phyloP scores from a whole-genome alignment of 2,797 vertebrate genomes.

The Sternarchorhynchus goeldii region DNA sequence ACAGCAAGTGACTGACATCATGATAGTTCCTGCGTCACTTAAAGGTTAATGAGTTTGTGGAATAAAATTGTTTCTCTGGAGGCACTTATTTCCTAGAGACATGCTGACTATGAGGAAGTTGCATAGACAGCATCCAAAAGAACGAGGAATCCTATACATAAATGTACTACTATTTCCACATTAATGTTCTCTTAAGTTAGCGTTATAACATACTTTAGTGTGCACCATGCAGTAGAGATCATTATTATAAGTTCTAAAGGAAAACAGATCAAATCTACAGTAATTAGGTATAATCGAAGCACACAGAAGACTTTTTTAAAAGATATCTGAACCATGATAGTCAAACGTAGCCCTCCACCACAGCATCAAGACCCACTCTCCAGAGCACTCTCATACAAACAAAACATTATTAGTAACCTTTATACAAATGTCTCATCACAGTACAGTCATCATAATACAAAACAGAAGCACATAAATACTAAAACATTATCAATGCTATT shows the following conservation, averaged over 20 bases:
- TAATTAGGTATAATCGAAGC: neutral
- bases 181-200: neutral
- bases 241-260: neutral
- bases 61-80: neutral
- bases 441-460: neutral
- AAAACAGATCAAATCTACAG: constrained; percentile 14
- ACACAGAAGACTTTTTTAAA: neutral
- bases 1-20: neutral
- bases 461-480: neutral
- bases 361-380: constrained; percentile 68
- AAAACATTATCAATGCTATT: neutral
- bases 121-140: too few species aligned
- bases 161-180: neutral
- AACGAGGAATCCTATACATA: neutral
- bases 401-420: constrained; percentile 68
- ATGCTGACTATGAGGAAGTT: too few species aligned
- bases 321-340: constrained; percentile 15
- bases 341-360: constrained; percentile 57
- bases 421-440: constrained; percentile 50
- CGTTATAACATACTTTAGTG: constrained; percentile 13
- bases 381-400: constrained; percentile 69
- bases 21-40: neutral
- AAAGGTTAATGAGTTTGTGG: constrained; percentile 6
- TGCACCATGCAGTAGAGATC: constrained; percentile 43
- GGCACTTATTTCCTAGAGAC: neutral